phyloP scores from a whole-genome alignment of 2,888 invertebrate genomes.

The Pardosa pseudoannulata region DNA sequence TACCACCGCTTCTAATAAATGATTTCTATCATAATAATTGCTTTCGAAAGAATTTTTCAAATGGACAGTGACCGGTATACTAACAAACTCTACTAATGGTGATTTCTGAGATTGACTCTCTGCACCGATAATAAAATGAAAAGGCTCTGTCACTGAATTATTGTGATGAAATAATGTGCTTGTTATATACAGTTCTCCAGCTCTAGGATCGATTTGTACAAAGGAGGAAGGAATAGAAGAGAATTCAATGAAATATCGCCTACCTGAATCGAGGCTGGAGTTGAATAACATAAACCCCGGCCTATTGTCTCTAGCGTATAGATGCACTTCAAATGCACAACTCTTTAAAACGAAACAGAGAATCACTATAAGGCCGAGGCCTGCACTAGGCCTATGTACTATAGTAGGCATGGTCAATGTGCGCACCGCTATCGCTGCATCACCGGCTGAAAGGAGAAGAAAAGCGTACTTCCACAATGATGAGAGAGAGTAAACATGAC shows the following conservation, averaged over 20 bases:
- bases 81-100: constrained; percentile 30
- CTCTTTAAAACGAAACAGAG: not conserved
- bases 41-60: constrained; percentile 7
- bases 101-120: not conserved
- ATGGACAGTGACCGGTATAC: constrained; percentile 39
- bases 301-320: constrained; percentile 31
- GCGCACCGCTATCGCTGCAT: not conserved
- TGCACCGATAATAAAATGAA: constrained; percentile 37
- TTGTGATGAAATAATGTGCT: constrained; percentile 14
- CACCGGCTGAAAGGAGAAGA: not conserved
- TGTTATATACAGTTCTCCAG: constrained; percentile 41
- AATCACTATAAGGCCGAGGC: constrained; percentile 19
- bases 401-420: not conserved
- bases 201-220: constrained; percentile 31
- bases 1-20: constrained; percentile 29
- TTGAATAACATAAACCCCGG: constrained; percentile 48
- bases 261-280: constrained; percentile 35
- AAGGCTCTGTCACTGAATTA: not conserved
- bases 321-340: constrained; percentile 28
- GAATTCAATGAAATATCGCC: constrained; percentile 45
- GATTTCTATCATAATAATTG: not conserved
- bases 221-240: not conserved
- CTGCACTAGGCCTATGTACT: constrained; percentile 23
- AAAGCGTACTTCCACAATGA: not conserved
- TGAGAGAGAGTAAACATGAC: not conserved